Evolutionary conservation across 2,888 invertebrate genomes (phyloP), one percentile per base, ranked within the genome.

Genomic region (Thalpophila matura): DNA sequence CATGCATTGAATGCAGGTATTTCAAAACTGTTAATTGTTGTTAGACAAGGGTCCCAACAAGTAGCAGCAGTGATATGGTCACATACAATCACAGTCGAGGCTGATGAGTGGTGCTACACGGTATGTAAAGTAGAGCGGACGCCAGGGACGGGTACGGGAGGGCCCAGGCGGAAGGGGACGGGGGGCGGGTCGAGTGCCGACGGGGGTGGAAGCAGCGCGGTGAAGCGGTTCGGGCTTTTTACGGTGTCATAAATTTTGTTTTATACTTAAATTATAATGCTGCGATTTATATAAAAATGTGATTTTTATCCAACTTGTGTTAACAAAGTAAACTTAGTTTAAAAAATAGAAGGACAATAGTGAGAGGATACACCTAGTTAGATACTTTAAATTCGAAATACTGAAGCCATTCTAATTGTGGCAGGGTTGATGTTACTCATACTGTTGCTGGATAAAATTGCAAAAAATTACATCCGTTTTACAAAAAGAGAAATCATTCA

Each of bases 51-150:
- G 63, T 62, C 60, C 68, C 78, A 79, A 81, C 83, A 80, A 85
- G 80, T 82, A 82, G 77, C 84, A 85, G 82, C 79, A 78, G 70
- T 74, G 72, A 80, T 76, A 76, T 82, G 79, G 82, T 83, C 81
- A 82, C 80, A 80, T 73, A 80, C 79, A 83, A 79, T 83, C 80
- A 84, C 78, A 79, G 77, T 84, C 79, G 83, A 88, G 79, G 87
- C 88, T 85, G 87, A 92, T 91, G 94, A 93, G 93, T 91, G 89
- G 90, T 88, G 90, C 90, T 92, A 93, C 94, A 92, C 87, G 85
- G 91, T 90, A 87, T 89, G 91, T 87, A 83, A 82, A 74, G 86
- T 86, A 86, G 83, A 81, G 79, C 79, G 80, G 68, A 69, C 72
- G 66, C 70, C 51, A 66, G 50, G 54, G 46, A 18, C 50, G 43